phyloP scores from a whole-genome alignment of 64 coral and sea anemone species.

The Trachythela sp. region DNA sequence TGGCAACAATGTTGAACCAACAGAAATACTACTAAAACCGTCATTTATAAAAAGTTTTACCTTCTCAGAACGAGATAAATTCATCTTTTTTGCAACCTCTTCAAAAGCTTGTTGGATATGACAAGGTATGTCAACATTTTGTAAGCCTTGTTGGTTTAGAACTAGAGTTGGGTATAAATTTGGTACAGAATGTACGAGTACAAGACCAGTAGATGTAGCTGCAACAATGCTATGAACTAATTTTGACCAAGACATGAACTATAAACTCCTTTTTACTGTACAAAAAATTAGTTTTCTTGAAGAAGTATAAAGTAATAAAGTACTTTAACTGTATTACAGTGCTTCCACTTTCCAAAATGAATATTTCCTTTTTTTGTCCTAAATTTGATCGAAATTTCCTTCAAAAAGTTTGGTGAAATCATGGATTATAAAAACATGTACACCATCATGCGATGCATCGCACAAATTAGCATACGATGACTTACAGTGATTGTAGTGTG shows the following conservation, averaged over 20 bases:
- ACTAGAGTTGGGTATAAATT: background rate
- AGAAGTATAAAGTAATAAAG: too few species aligned
- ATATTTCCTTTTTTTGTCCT: too few species aligned
- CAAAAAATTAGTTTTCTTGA: too few species aligned
- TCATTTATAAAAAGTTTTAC: slow-evolving; percentile 74
- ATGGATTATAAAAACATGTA: too few species aligned
- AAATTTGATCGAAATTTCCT: too few species aligned
- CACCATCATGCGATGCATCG: too few species aligned
- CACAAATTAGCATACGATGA: too few species aligned
- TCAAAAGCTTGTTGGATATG: background rate
- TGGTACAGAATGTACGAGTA: background rate
- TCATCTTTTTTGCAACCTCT: background rate
- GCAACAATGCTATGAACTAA: background rate
- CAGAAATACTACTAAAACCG: slow-evolving; percentile 59
- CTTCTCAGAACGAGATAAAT: slow-evolving; percentile 13
- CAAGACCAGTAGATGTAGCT: background rate
- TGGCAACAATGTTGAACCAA: slow-evolving; percentile 69
- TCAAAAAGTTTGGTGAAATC: too few species aligned
- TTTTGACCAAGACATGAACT: slow-evolving; percentile 7
- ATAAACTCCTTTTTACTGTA: background rate
- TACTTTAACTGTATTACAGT: too few species aligned
- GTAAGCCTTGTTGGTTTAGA: background rate
- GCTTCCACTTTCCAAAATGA: too few species aligned
- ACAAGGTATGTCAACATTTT: background rate
- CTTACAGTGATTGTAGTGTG: too few species aligned